Conservation (phyloP, 2,797 vertebrate species). For the Phataginus tricuspis region DNA sequence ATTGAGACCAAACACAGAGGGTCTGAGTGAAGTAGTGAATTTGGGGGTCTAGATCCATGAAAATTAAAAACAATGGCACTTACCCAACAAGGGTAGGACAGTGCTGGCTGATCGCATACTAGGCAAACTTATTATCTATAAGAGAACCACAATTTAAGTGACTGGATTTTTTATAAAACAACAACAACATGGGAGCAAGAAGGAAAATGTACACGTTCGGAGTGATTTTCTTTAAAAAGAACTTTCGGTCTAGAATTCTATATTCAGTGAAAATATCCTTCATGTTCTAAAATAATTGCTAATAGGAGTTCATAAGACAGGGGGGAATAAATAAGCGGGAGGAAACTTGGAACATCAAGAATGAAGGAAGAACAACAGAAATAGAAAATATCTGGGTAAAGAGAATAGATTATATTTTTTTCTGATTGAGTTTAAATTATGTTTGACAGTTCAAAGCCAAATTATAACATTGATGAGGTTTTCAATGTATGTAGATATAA, state of each 20-base stretch:
- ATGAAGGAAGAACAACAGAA: neutral
- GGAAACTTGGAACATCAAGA: neutral
- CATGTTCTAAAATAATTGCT: neutral
- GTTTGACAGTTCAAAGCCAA: neutral
- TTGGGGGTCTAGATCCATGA: neutral
- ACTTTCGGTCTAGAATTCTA: neutral
- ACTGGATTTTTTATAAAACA: neutral
- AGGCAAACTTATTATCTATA: neutral
- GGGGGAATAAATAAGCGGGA: neutral
- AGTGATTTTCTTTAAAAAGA: neutral
- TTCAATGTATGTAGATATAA: neutral
- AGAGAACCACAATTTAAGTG: neutral
- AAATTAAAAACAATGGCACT: neutral
- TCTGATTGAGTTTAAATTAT: neutral
- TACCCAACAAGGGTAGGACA: neutral
- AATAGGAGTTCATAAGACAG: neutral
- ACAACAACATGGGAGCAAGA: neutral
- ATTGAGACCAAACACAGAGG: neutral
- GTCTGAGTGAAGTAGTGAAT: neutral
- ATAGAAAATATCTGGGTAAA: neutral
- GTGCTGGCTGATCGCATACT: neutral
- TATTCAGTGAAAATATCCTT: neutral
- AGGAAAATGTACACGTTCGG: neutral
- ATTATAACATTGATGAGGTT: neutral
- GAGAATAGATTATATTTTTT: neutral